Evolutionary conservation across 2,888 invertebrate genomes (phyloP).

Genomic region (Lasioglossum leucozonium): DNA sequence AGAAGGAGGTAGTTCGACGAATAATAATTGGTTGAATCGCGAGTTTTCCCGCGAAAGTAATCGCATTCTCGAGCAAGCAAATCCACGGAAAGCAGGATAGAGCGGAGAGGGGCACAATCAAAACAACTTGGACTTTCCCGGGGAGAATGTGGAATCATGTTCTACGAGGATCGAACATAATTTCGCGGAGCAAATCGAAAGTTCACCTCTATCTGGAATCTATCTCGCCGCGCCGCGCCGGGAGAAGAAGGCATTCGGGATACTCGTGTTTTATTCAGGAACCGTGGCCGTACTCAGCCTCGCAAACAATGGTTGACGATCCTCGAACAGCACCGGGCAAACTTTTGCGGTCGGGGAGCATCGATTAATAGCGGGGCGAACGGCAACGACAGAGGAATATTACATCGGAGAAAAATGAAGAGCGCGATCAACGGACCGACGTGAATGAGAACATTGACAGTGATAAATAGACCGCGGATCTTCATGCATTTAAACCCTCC

Average conservation of each 20-base stretch:
- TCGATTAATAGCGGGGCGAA: constrained; percentile 7
- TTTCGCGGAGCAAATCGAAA: constrained; percentile 23
- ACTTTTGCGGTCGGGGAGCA: constrained; percentile 13
- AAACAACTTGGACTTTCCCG: not conserved
- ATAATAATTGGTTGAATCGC: not conserved
- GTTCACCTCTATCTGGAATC: constrained; percentile 1
- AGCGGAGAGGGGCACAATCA: not conserved
- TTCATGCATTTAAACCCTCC: not conserved
- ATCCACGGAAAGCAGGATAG: not conserved
- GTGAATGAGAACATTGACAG: constrained; percentile 1
- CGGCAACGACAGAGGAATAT: constrained; percentile 6
- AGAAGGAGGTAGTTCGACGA: not conserved
- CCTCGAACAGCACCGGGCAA: not conserved
- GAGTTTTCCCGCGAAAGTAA: not conserved
- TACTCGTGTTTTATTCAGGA: constrained; percentile 19
- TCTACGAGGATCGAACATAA: constrained; percentile 11
- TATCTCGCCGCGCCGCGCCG: not conserved
- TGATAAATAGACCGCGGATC: not conserved
- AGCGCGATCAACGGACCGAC: not conserved
- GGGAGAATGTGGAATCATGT: not conserved
- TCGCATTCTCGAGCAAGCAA: not conserved
- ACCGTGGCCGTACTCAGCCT: constrained; percentile 2
- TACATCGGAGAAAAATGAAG: constrained; percentile 1
- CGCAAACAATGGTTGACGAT: constrained; percentile 21
- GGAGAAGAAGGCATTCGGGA: not conserved